Conservation (phyloP, 2,113 vertebrate genomes). For the Monopterus albus region DNA sequence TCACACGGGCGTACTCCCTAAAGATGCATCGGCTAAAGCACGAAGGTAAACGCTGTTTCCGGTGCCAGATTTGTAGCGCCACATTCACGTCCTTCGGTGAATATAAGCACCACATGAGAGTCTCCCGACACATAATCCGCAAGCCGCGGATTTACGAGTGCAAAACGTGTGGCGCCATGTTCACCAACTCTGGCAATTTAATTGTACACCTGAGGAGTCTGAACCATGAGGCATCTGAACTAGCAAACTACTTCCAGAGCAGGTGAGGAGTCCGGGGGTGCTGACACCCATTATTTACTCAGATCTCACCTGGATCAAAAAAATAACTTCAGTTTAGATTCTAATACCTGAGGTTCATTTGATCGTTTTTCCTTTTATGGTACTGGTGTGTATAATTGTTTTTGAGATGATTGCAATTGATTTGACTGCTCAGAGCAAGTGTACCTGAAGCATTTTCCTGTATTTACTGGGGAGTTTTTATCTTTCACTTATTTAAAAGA, state of each 20-base stretch:
- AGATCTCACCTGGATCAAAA: conserved; percentile 74
- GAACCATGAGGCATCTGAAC: conserved; percentile 99
- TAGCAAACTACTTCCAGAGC: conserved; percentile 99
- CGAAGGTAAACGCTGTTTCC: conserved; percentile 99
- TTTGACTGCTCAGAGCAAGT: conserved; percentile 38
- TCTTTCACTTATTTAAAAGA: conserved; percentile 9
- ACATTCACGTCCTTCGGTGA: conserved; percentile 99
- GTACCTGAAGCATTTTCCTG: conserved; percentile 36
- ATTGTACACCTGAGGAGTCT: conserved; percentile 99
- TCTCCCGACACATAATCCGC: conserved; percentile 99
- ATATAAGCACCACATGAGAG: conserved; percentile 99
- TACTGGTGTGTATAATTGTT: conserved; percentile 46
- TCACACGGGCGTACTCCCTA: conserved; percentile 99
- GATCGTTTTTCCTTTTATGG: conserved; percentile 22
- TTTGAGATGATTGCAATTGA: conserved; percentile 22
- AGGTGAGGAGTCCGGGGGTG: conserved; percentile 94
- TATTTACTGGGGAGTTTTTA: conserved; percentile 18
- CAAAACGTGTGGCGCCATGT: conserved; percentile 99
- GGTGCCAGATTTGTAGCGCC: conserved; percentile 99
- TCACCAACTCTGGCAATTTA: conserved; percentile 99
- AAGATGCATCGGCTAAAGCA: conserved; percentile 99
- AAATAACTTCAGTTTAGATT: conserved; percentile 34
- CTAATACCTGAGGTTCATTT: conserved; percentile 52
- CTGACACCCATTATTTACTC: conserved; percentile 77
- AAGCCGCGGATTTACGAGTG: conserved; percentile 99